These are phyloP conservation scores for Oriolus oriolus DNA, from an alignment of 2,113 vertebrate genomes.

Conservation along the genomic window DNA sequence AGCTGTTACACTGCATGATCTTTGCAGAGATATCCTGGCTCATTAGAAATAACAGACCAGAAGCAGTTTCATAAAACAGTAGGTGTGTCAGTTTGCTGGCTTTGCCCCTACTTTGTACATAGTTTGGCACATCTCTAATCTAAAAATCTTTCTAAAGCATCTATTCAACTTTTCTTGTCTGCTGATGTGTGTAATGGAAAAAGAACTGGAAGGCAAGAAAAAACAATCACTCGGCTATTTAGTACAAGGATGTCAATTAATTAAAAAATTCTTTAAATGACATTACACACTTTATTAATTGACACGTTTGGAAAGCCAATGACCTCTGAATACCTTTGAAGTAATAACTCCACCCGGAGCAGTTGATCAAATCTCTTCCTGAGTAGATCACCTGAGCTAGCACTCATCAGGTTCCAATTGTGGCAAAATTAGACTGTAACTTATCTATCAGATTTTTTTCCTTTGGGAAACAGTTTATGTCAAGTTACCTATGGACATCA, in stretches of 20 bases:
- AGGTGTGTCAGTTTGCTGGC: not conserved
- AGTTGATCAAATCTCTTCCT: not conserved
- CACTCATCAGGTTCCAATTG: not conserved
- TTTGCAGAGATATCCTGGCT: not conserved
- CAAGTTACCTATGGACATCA: not conserved
- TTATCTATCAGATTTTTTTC: not conserved
- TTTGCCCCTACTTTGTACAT: not conserved
- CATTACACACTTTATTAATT: not conserved
- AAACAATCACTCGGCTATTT: not conserved
- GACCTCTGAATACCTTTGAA: not conserved
- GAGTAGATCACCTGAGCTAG: not conserved
- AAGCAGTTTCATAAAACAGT: not conserved
- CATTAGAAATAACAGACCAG: not conserved
- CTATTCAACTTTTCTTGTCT: not conserved
- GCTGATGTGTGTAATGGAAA: not conserved
- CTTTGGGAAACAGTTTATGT: not conserved
- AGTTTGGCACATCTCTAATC: not conserved
- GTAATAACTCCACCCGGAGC: not conserved
- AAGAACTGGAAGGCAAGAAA: not conserved
- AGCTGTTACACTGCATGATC: not conserved
- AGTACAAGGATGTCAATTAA: not conserved
- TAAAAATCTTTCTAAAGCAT: not conserved
- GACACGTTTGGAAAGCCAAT: not conserved
- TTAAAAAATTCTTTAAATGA: not conserved
- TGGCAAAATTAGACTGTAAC: not conserved